Conservation (phyloP, 2,888 invertebrate species). For the Steinernema carpocapsae region DNA sequence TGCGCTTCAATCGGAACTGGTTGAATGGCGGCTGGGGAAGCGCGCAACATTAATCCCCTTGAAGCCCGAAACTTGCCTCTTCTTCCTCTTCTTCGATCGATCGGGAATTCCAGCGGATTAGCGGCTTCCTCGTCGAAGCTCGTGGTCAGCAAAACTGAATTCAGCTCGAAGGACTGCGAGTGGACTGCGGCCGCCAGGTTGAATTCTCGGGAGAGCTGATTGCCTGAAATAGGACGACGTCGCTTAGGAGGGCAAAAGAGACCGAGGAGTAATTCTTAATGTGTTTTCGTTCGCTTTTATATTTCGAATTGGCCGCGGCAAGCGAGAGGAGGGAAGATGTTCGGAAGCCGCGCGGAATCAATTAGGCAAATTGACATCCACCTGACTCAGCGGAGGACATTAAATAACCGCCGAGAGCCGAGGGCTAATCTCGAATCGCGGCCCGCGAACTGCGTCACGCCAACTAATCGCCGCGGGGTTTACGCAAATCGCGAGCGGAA, state of each 20-base stretch:
- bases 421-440: slow-evolving; percentile 16
- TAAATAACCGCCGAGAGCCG: neutral
- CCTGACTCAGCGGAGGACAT: slow-evolving; percentile 4
- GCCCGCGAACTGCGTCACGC: neutral
- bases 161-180: neutral
- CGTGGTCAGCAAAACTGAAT: neutral
- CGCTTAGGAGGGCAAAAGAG: neutral
- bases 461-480: neutral
- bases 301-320: neutral
- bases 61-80: slow-evolving; percentile 17
- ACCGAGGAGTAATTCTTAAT: neutral
- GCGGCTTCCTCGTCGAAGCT: slow-evolving; percentile 30
- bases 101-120: slow-evolving; percentile 15
- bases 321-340: slow-evolving; percentile 26
- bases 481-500: slow-evolving; percentile 1
- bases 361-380: slow-evolving; percentile 28
- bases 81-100: neutral
- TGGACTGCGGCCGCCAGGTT: slow-evolving; percentile 32
- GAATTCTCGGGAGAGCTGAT: neutral
- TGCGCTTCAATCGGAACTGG: neutral
- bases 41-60: neutral
- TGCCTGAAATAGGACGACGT: slow-evolving; percentile 12
- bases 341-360: slow-evolving; percentile 11
- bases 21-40: slow-evolving; percentile 19
- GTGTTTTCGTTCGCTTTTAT: slow-evolving; percentile 29